Percentiles rank a stretch among this genome's conserved stretches.
These are phyloP conservation scores for Ditylenchus weischeri DNA, from an alignment of 2,888 invertebrate genomes.

Conservation along the genomic window DNA sequence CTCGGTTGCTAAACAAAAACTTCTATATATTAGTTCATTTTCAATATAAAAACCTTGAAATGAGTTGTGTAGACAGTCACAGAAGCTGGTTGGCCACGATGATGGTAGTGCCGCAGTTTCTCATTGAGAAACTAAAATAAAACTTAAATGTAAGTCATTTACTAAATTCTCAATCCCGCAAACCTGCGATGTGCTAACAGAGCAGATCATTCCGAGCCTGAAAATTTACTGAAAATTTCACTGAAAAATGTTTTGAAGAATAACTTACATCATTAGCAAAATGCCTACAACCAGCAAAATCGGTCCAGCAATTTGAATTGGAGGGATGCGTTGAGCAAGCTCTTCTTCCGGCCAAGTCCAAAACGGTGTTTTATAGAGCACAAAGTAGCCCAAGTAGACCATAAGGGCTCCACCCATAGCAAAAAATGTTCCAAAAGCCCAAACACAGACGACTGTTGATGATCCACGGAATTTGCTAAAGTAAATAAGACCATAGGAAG, in stretches of 20 bases:
- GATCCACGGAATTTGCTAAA: conserved; percentile 58
- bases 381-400: conserved; percentile 52
- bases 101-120: conserved; percentile 54
- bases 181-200: conserved; percentile 50
- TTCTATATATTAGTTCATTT: not conserved
- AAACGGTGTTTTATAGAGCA: conserved; percentile 51
- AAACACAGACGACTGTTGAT: conserved; percentile 51
- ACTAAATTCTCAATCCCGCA: not conserved
- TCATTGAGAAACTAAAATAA: conserved; percentile 48
- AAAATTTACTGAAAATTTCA: too few species aligned
- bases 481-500: not conserved
- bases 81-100: conserved; percentile 51
- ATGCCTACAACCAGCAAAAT: conserved; percentile 46
- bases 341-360: conserved; percentile 51
- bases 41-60: conserved; percentile 37
- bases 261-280: conserved; percentile 36
- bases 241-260: too few species aligned
- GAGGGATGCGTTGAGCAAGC: conserved; percentile 36
- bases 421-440: conserved; percentile 57
- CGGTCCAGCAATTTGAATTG: conserved; percentile 57
- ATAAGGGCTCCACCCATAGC: conserved; percentile 54
- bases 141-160: not conserved
- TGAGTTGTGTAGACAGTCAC: conserved; percentile 55
- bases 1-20: conserved; percentile 40
- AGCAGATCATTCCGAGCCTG: conserved; percentile 40